Evolutionary conservation across 2,113 vertebrate species (phyloP).

Genomic region (Pterocles gutturalis): DNA sequence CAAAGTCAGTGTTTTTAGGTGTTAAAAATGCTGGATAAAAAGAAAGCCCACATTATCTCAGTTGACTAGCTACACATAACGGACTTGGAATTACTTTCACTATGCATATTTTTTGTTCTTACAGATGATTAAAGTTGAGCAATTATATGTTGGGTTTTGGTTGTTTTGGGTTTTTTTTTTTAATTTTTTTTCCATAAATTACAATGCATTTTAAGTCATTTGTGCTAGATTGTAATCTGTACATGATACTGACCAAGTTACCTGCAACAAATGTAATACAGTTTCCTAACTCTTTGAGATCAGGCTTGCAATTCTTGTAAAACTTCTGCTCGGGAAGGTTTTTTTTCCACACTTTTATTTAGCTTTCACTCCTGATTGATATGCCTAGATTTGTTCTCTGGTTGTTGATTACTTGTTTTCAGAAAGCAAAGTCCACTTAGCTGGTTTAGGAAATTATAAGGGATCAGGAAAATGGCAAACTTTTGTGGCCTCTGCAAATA

Average conservation of each 20-base stretch:
- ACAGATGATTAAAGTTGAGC: not conserved
- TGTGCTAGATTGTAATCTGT: not conserved
- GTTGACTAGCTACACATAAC: not conserved
- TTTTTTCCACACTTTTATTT: not conserved
- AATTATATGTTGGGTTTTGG: not conserved
- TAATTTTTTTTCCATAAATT: not conserved
- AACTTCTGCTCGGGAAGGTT: not conserved
- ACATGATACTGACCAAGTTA: not conserved
- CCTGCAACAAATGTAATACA: not conserved
- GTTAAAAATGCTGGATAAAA: not conserved
- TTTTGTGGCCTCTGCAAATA: not conserved
- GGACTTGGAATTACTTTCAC: not conserved
- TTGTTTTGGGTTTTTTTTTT: not conserved
- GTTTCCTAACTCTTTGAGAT: not conserved
- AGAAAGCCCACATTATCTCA: not conserved
- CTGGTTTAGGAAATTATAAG: not conserved
- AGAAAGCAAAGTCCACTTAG: not conserved
- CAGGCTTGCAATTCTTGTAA: not conserved
- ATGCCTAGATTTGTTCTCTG: not conserved
- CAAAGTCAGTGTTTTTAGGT: not conserved
- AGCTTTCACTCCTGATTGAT: not conserved
- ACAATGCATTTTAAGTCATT: not conserved
- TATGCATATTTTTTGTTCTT: not conserved
- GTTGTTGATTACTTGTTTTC: not conserved
- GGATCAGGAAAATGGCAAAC: not conserved